Conservation (phyloP, 2,888 invertebrate genomes). For the Belgica antarctica region DNA sequence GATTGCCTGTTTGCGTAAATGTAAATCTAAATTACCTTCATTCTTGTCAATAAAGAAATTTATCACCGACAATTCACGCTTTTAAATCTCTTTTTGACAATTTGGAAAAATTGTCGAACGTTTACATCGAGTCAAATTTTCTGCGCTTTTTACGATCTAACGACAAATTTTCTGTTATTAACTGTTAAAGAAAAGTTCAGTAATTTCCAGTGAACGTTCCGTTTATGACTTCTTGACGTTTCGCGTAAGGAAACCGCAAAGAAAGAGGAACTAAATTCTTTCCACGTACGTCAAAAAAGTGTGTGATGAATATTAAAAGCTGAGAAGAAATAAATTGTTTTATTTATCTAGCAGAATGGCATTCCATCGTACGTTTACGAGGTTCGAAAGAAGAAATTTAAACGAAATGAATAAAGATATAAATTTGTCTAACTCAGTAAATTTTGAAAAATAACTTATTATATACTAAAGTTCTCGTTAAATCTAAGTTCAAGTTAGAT, state of each 20-base stretch:
- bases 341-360: background rate
- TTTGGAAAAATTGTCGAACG: slow-evolving; percentile 17
- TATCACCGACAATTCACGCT: background rate
- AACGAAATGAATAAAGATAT: background rate
- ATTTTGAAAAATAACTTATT: no score
- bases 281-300: slow-evolving; percentile 35
- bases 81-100: no score
- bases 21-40: slow-evolving; percentile 12
- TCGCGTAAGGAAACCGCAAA: slow-evolving; percentile 21
- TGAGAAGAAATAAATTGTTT: slow-evolving; percentile 30
- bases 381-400: no score
- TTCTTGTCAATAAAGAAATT: slow-evolving; percentile 24
- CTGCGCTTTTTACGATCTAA: slow-evolving; percentile 5
- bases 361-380: no score
- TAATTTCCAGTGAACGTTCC: slow-evolving; percentile 5
- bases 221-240: slow-evolving; percentile 18
- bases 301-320: slow-evolving; percentile 40
- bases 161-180: slow-evolving; percentile 23
- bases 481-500: no score
- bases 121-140: background rate
- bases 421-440: no score
- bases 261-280: slow-evolving; percentile 22
- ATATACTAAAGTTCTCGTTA: no score
- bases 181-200: slow-evolving; percentile 22
- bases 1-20: slow-evolving; percentile 8